A percentile compares a stretch with the other conserved stretches of the same genome.
Conservation (phyloP, 2,113 vertebrate genomes). For the Cranoglanis bouderius region DNA sequence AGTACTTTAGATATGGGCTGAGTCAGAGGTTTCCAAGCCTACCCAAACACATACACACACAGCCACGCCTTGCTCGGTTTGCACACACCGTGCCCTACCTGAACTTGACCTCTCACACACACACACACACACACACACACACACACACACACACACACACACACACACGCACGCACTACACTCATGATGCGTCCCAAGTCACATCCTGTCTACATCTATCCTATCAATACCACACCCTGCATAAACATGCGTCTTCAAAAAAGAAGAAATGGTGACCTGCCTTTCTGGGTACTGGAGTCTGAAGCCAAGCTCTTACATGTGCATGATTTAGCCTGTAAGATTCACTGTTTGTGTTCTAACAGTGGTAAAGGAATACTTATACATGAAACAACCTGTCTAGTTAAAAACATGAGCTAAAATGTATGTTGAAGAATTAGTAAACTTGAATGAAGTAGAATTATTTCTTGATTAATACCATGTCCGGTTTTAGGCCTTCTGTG, state of each 20-base stretch:
- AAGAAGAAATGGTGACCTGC: not conserved
- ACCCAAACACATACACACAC: slow-evolving; percentile 47
- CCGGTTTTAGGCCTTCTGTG: not conserved
- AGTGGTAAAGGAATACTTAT: not conserved
- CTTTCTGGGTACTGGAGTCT: not conserved
- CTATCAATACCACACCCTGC: slow-evolving; percentile 58
- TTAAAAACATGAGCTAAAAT: not conserved
- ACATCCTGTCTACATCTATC: slow-evolving; percentile 42
- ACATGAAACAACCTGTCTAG: slow-evolving; percentile 34
- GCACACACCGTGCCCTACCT: slow-evolving; percentile 41
- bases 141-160: not conserved
- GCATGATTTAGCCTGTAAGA: not conserved
- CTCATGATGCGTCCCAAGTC: not conserved
- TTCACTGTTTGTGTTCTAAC: not conserved
- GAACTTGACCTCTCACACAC: slow-evolving; percentile 11
- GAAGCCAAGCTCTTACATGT: not conserved
- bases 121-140: not conserved
- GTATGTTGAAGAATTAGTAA: not conserved
- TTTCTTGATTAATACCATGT: not conserved
- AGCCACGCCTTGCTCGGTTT: slow-evolving; percentile 47
- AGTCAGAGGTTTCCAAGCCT: slow-evolving; percentile 49
- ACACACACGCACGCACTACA: not conserved
- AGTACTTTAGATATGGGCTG: slow-evolving; percentile 21
- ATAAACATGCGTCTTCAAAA: slow-evolving; percentile 20
- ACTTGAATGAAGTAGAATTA: not conserved